phyloP scores from a whole-genome alignment of 2,888 invertebrate species.

The Philonicus albiceps region DNA sequence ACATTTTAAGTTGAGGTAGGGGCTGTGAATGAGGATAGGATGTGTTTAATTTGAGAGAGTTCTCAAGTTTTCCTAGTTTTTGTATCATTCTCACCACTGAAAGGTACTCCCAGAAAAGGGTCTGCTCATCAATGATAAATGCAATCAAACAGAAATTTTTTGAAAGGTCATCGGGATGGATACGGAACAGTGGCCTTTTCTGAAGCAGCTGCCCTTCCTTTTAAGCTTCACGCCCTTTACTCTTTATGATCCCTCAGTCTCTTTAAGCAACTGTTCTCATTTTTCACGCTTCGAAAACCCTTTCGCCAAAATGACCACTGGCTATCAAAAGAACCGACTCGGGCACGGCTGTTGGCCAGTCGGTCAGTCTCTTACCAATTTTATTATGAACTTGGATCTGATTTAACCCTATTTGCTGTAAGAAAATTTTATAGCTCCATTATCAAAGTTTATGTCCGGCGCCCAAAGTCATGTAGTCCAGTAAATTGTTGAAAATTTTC shows the following conservation, averaged over 20 bases:
- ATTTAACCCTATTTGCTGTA: not conserved
- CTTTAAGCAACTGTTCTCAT: not conserved
- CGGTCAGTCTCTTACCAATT: not conserved
- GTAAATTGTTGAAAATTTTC: slow-evolving; percentile 5
- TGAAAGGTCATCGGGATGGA: not conserved
- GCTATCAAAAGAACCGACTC: not conserved
- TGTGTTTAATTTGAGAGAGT: not conserved
- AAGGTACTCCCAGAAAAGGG: not conserved
- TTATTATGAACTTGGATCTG: not conserved
- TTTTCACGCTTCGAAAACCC: not conserved
- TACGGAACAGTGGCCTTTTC: not conserved
- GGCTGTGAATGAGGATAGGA: not conserved
- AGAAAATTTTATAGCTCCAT: not conserved
- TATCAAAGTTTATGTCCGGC: not conserved
- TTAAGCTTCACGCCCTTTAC: not conserved
- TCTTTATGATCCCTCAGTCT: not conserved
- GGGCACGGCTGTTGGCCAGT: not conserved
- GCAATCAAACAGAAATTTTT: not conserved
- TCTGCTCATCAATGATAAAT: not conserved
- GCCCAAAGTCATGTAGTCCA: not conserved
- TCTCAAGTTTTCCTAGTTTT: not conserved
- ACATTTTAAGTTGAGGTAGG: not conserved
- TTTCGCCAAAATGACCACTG: not conserved
- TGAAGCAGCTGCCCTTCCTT: not conserved
- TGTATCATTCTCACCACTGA: not conserved